Evolutionary conservation across 2,113 vertebrate species (phyloP).

Genomic region (Syrrhaptes paradoxus): DNA sequence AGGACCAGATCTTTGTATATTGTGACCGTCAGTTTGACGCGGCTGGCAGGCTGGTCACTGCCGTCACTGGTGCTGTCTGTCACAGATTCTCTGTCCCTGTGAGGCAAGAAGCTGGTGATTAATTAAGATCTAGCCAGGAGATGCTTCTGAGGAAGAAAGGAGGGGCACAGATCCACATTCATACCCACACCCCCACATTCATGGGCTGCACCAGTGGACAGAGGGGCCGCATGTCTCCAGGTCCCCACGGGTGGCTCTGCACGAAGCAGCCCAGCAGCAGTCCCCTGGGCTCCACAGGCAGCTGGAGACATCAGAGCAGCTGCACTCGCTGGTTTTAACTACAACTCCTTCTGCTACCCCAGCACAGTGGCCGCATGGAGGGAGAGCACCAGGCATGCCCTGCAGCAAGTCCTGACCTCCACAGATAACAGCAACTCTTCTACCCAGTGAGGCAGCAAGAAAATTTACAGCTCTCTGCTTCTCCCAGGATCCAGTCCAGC

Average conservation of each 20-base stretch:
- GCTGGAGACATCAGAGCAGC: background rate
- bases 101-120: background rate
- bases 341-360: background rate
- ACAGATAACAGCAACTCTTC: background rate
- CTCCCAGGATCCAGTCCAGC: background rate
- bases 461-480: background rate
- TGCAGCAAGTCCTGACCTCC: background rate
- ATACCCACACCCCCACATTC: background rate
- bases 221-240: too few species aligned
- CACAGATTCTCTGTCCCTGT: constrained; percentile 80
- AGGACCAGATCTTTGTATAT: constrained; percentile 87
- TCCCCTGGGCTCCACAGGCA: background rate
- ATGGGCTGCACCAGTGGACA: background rate
- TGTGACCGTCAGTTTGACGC: constrained; percentile 83
- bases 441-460: background rate
- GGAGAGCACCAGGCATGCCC: background rate
- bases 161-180: background rate
- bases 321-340: background rate
- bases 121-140: rapidly evolving
- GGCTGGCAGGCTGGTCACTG: constrained; percentile 74
- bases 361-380: background rate
- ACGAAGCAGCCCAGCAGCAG: background rate
- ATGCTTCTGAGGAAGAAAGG: too few species aligned
- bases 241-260: background rate
- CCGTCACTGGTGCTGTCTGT: constrained; percentile 76